phyloP scores from a whole-genome alignment of 2,888 invertebrate species.

The Lottia gigantea region DNA sequence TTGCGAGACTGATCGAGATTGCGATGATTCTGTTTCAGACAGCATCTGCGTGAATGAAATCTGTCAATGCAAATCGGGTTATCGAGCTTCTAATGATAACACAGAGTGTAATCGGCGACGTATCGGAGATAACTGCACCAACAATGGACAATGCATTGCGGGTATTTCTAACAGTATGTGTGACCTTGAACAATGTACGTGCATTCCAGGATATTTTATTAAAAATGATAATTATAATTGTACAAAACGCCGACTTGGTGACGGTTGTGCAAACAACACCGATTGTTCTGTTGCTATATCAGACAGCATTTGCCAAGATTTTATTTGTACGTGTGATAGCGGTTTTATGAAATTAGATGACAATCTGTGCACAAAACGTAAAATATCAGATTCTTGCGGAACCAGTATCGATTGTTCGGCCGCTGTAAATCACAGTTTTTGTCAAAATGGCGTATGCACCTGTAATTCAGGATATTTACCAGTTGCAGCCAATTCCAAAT shows the following conservation, averaged over 20 bases:
- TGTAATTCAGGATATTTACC: not conserved
- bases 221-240: conserved; percentile 3
- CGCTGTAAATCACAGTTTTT: conserved; percentile 19
- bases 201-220: not conserved
- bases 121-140: not conserved
- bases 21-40: conserved; percentile 13
- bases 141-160: not conserved
- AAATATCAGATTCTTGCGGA: conserved; percentile 16
- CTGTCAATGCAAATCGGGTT: conserved; percentile 10
- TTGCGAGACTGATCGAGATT: conserved; percentile 16
- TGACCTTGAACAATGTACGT: not conserved
- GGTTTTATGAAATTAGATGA: conserved; percentile 15
- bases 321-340: conserved; percentile 10
- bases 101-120: conserved; percentile 5
- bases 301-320: not conserved
- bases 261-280: conserved; percentile 13
- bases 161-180: not conserved
- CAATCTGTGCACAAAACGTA: conserved; percentile 13
- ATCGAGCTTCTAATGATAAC: not conserved
- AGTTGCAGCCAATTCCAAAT: not conserved
- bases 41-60: conserved; percentile 9
- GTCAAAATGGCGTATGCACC: conserved; percentile 4
- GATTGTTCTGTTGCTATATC: conserved; percentile 13
- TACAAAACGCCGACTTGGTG: conserved; percentile 12
- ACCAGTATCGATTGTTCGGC: conserved; percentile 16